phyloP scores from a whole-genome alignment of 2,797 vertebrate genomes.

The Staurois parvus region DNA sequence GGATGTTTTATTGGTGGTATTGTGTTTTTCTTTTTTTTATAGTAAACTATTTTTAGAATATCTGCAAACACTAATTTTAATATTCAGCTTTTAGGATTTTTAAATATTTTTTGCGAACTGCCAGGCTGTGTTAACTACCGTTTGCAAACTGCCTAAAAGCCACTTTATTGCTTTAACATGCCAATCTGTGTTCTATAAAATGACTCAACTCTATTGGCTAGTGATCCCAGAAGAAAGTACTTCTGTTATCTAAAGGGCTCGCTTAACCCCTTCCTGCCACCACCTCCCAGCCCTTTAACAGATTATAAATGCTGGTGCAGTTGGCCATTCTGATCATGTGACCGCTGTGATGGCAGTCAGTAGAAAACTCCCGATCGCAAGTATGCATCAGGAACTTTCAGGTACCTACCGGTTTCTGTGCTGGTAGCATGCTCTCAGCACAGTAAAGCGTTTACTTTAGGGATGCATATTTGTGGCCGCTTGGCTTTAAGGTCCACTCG shows the following conservation, averaged over 20 bases:
- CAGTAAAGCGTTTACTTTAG: too few relatives aligned
- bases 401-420: too few relatives aligned
- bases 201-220: constrained; percentile 54
- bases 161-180: constrained; percentile 79
- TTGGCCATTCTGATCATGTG: too few relatives aligned
- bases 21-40: constrained; percentile 54
- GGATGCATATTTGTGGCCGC: too few relatives aligned
- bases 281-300: too few relatives aligned
- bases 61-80: constrained; percentile 82
- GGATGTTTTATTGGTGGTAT: constrained; percentile 74
- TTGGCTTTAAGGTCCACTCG: too few relatives aligned
- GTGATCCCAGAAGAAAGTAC: neutral
- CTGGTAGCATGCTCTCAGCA: too few relatives aligned
- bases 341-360: too few relatives aligned
- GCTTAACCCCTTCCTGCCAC: too few relatives aligned
- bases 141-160: constrained; percentile 72
- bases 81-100: constrained; percentile 74
- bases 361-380: too few relatives aligned
- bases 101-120: constrained; percentile 43
- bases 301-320: too few relatives aligned
- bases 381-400: too few relatives aligned
- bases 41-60: constrained; percentile 74
- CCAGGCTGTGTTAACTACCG: constrained; percentile 25
- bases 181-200: constrained; percentile 71
- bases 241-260: neutral